Evolutionary conservation across 2,888 invertebrate species (phyloP).

Genomic region (Odontocerum albicorne): DNA sequence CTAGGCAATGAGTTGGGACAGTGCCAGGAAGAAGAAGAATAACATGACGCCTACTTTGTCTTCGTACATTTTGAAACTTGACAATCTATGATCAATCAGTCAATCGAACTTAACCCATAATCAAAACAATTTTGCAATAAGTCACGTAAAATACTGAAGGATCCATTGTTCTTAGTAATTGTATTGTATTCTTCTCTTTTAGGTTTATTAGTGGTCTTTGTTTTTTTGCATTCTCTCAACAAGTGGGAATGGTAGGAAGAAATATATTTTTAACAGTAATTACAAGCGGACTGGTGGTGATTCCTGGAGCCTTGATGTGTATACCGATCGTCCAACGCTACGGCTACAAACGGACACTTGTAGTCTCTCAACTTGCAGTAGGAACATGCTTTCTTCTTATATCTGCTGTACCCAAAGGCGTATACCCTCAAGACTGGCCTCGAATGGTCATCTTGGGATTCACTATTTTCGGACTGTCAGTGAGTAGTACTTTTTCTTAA

Average conservation of each 20-base stretch:
- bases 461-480: constrained; percentile 67
- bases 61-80: no score
- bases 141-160: no score
- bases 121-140: no score
- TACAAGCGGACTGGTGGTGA: constrained; percentile 56
- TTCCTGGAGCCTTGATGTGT: constrained; percentile 58
- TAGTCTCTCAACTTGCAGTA: constrained; percentile 52
- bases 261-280: constrained; percentile 59
- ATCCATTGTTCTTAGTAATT: not conserved
- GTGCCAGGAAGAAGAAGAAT: no score
- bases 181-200: constrained; percentile 32
- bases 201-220: constrained; percentile 61
- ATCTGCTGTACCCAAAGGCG: constrained; percentile 51
- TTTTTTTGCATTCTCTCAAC: constrained; percentile 63
- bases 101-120: no score
- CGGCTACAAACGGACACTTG: constrained; percentile 56
- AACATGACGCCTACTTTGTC: no score
- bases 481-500: constrained; percentile 51
- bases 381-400: constrained; percentile 55
- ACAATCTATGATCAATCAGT: no score
- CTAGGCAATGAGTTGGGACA: no score
- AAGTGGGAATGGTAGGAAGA: constrained; percentile 56
- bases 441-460: constrained; percentile 60
- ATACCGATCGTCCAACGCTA: constrained; percentile 51
- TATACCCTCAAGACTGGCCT: constrained; percentile 55